phyloP scores from a whole-genome alignment of 2,113 vertebrate species.

The Nyctereutes procyonoides region DNA sequence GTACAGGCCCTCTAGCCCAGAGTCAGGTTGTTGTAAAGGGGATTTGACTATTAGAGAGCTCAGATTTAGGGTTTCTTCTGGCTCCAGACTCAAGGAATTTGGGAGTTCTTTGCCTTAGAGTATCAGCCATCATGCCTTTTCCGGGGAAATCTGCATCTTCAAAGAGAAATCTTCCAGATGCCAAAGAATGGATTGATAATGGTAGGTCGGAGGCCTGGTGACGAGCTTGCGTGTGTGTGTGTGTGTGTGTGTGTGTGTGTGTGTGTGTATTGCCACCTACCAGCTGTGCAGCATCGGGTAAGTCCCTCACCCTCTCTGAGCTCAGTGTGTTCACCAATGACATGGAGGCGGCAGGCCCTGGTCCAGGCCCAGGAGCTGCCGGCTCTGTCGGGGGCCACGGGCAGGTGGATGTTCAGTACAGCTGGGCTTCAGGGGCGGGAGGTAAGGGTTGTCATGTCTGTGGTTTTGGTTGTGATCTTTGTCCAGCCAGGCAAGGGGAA shows the following conservation, averaged over 20 bases:
- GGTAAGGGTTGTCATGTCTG: fast-evolving
- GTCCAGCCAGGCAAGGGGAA: neutral
- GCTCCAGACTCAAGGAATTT: neutral
- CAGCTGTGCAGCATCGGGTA: neutral
- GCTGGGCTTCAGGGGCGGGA: fast-evolving
- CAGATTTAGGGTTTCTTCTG: neutral
- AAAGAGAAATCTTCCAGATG: neutral
- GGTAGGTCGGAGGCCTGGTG: neutral
- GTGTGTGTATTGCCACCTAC: fast-evolving
- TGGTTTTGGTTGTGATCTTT: neutral
- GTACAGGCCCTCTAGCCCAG: fast-evolving
- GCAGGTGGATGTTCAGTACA: fast-evolving
- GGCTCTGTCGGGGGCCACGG: too few relatives aligned
- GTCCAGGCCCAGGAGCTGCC: neutral
- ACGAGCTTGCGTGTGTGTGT: neutral
- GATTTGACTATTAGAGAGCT: neutral
- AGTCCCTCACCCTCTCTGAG: neutral
- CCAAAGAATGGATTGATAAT: neutral
- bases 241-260: neutral
- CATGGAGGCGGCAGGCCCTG: fast-evolving
- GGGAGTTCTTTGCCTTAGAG: neutral
- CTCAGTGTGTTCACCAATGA: neutral
- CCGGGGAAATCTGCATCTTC: neutral
- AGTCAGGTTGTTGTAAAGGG: neutral
- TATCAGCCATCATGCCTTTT: neutral